These are phyloP conservation scores for Cetonia aurata DNA, from an alignment of 2,888 invertebrate species.

Conservation along the genomic window DNA sequence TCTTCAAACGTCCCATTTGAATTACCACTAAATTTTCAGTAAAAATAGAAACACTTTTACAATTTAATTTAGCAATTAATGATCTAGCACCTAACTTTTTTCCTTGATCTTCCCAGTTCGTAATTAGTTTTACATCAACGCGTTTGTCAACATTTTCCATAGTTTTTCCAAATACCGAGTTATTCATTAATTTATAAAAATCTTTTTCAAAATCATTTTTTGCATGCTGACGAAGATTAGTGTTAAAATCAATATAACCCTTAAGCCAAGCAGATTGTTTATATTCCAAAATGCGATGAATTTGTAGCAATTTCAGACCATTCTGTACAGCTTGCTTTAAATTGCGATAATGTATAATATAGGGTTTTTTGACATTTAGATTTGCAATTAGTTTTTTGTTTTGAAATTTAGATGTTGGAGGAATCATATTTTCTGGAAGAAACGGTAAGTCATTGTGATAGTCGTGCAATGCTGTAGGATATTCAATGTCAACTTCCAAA, in stretches of 20 bases:
- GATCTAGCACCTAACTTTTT: slow-evolving; percentile 57
- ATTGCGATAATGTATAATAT: not conserved
- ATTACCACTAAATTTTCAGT: slow-evolving; percentile 58
- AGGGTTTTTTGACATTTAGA: not conserved
- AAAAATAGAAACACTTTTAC: slow-evolving; percentile 57
- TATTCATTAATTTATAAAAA: slow-evolving; percentile 59
- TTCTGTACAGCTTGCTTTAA: not conserved
- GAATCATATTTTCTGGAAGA: too few relatives aligned
- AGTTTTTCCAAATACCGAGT: slow-evolving; percentile 59
- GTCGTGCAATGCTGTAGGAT: too few relatives aligned
- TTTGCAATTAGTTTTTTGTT: slow-evolving; percentile 13
- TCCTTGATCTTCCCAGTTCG: slow-evolving; percentile 51
- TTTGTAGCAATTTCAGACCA: not conserved
- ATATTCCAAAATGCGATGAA: not conserved
- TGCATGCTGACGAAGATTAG: not conserved
- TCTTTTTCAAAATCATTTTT: not conserved
- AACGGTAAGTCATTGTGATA: too few relatives aligned
- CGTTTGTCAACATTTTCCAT: slow-evolving; percentile 64
- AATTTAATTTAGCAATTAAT: slow-evolving; percentile 58
- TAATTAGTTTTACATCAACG: slow-evolving; percentile 58
- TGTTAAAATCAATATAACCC: not conserved
- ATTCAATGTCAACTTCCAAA: too few relatives aligned
- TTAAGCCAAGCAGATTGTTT: not conserved
- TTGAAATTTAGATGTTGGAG: too few relatives aligned
- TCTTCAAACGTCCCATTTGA: slow-evolving; percentile 54